These are phyloP conservation scores for Myotis yumanensis DNA, from an alignment of 2,113 vertebrate genomes.

Conservation along the genomic window DNA sequence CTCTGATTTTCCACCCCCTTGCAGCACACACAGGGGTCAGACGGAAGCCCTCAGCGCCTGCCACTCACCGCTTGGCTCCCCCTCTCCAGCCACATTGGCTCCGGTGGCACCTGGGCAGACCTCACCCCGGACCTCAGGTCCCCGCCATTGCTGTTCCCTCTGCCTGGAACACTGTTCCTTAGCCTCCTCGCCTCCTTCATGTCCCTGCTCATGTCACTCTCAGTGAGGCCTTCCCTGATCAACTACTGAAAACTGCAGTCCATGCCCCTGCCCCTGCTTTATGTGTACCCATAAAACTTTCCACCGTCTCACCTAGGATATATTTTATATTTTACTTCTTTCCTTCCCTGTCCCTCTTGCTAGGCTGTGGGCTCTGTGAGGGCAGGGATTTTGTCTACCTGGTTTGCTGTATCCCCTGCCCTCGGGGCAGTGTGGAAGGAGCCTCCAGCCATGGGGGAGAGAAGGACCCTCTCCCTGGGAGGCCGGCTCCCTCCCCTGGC, in stretches of 20 bases:
- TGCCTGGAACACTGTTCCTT: neutral
- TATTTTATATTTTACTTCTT: neutral
- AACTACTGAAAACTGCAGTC: neutral
- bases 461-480: neutral
- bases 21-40: neutral
- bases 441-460: neutral
- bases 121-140: neutral
- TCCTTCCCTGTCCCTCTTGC: neutral
- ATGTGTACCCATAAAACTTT: neutral
- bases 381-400: neutral
- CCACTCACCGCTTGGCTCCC: neutral
- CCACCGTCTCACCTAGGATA: neutral
- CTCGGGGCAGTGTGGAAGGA: neutral
- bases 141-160: neutral
- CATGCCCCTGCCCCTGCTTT: neutral
- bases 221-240: neutral
- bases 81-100: neutral
- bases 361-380: neutral
- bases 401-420: too few species aligned
- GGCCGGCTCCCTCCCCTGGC: neutral
- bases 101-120: neutral
- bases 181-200: fast-evolving
- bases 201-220: neutral
- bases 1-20: neutral
- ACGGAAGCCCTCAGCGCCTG: neutral